Evolutionary conservation across 2,888 invertebrate species (phyloP), one percentile per base, ranked within the genome.

Genomic region (Orthonychiurus folsomi): DNA sequence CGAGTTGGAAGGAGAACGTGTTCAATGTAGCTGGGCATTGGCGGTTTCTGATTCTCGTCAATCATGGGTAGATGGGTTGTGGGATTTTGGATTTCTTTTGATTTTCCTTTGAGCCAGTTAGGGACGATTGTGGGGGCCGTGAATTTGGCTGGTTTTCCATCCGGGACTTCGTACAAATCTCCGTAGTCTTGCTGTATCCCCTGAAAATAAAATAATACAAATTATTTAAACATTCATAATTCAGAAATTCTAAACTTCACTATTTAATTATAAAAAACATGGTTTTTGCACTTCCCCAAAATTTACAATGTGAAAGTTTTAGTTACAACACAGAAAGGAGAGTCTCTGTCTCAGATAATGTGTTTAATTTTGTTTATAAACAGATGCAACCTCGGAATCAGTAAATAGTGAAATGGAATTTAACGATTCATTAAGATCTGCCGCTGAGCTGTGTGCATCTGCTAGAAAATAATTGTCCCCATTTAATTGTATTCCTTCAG

Each of bases 91-190:
- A 20, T 9, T 12, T 5, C 3, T 23, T 5, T 9, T 12, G 52
- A 20, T 23, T 52, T 52, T n/a, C 12, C 12, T 52, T 52, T 52
- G 5, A 23, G 9, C 52, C 52, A 52, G 52, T 52, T n/a, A 12
- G 52, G 21, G 5, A 52, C 52, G n/a, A 23, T 52, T 9, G 52
- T 52, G 5, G 52, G 9, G 3, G 37, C 37, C 9, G 37, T 37
- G 9, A 15, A 9, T 9, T 5, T 9, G 9, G 37, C 5, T 48
- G 72, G 72, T 62, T 72, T 72, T 50, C 72, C 72, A 56, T 72
- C 72, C 53, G 72, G 72, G 50, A 72, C 65, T 59, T 72, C 72
- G 48, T 72, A 72, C 55, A 72, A 71, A 47, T 69, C 72, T 37
- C 37, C 37, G 15, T 37, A 37, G 37, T 5, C 37, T 37, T 5